Evolutionary conservation across 2,888 invertebrate species (phyloP).

Genomic region (Schizaphis graminum): DNA sequence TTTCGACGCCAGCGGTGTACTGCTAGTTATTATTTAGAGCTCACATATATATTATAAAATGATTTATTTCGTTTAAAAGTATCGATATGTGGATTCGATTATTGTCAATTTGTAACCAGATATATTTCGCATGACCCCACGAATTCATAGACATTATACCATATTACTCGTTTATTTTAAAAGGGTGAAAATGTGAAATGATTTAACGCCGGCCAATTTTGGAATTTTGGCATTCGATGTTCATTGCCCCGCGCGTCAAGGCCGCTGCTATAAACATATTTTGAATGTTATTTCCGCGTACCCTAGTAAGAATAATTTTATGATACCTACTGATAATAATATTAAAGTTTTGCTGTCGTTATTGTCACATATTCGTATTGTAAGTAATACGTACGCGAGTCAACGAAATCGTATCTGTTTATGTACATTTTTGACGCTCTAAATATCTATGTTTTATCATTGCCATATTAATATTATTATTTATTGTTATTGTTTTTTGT

Average conservation of each 20-base stretch:
- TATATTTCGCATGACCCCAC: neutral
- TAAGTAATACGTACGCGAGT: neutral
- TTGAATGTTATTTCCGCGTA: neutral
- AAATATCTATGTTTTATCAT: neutral
- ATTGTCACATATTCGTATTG: neutral
- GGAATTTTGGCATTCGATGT: neutral
- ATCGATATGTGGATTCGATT: neutral
- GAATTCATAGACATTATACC: neutral
- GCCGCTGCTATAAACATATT: neutral
- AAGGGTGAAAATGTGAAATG: neutral
- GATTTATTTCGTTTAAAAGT: neutral
- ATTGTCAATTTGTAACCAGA: neutral
- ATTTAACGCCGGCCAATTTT: neutral
- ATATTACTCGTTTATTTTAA: neutral
- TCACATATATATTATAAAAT: neutral
- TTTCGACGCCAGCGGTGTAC: neutral
- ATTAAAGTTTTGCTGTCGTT: neutral
- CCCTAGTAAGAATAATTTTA: neutral
- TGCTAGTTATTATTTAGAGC: neutral
- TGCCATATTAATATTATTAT: neutral
- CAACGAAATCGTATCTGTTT: neutral
- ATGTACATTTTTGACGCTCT: neutral
- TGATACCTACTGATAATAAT: neutral
- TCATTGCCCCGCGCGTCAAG: neutral
- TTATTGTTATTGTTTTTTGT: neutral